Evolutionary conservation across 2,888 invertebrate species (phyloP), one percentile per base, ranked within the genome.

Genomic region (Lathronympha strigana): DNA sequence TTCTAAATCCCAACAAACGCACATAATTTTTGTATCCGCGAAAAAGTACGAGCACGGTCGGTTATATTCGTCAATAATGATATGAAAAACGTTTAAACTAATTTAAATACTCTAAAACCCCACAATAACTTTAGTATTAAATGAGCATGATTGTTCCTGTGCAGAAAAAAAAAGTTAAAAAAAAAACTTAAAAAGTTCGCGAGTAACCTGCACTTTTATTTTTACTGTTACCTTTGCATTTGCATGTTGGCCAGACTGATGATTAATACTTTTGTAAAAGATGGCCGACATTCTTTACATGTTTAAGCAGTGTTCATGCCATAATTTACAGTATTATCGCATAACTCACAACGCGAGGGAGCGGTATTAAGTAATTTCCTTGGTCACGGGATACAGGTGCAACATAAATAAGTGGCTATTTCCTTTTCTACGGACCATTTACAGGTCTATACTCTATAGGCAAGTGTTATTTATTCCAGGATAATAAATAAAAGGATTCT

Each of bases 191-290:
- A 17, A 15, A 6, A 11, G 15, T 15, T 13, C 21, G 8, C 15
- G 15, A 40, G 38, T 15, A 1, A 1, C 40, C 45, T 33, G 45
- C 28, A n/a, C 8, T 54, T 47, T 54, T 43, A 53, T 43, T 45
- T 38, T 62, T 55, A 63, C 55, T 25, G 63, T 55, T 50, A 63
- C 15, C 21, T 25, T 33, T 31, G 57, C 28, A 23, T 19, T 40
- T 33, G 31, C 49, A 63, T 57, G 63, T 64, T 64, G 63, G 63
- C 50, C 40, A 33, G 33, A 54, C 58, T 58, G 63, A 58, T 63
- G 40, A 63, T 63, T 63, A 49, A 55, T 55, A 9, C 31, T 19
- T 43, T 64, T 31, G 21, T 33, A 51, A 31, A 51, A 58, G 25
- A 58, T 40, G 40, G 50, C 57, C 8, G 50, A 49, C 63, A 51